Base-by-base conservation (phyloP, 2,113 vertebrate genomes). In the Muntiacus reevesi region DNA sequence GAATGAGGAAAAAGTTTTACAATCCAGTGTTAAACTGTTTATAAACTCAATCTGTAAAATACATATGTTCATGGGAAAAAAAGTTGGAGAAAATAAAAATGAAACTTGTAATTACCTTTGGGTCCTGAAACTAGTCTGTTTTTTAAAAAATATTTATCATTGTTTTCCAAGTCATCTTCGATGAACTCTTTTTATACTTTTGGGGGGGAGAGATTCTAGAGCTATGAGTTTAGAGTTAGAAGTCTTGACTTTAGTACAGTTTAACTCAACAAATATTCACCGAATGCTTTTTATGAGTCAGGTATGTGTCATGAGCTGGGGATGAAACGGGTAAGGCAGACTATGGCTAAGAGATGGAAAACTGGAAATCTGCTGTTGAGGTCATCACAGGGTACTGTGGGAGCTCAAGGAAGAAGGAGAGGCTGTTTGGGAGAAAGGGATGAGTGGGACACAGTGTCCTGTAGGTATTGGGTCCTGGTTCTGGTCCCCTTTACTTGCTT, bases 181-280 rank as follows among this genome's bases (percentile, higher is more conserved):
- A 21, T 47, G 74, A 86, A 19, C 23, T 30, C 52, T 54, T 78
- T 79, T 95, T 84, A 13, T 5, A 91, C 17, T 92, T 91, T 86
- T 28, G 23, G 54, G 40, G 82, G 57, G 47, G 59, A 88, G 91
- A 78, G 89, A 91, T 87, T 95, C 43, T 36, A 78, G 74, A 55
- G 74, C 28, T 89, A 30, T n/a, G 59, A 67, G 17, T 87, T 92
- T 95, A 55, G 36, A 92, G 36, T 83, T 50, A 62, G 30, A 87
- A 96, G 23, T 94, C 87, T 97, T 6, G 12, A 85, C 87, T 94
- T 94, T 95, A 52, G 36, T 89, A 86, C 11, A 88, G 36, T 85
- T 84, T 87, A 90, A 45, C 50, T 87, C 54, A 94, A 74, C 33
- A 93, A 85, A 74, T 74, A 82, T 79, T 93, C 74, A 50, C n/a